A percentile compares a stretch with the other conserved stretches of the same genome.
phyloP scores from a whole-genome alignment of 2,113 vertebrate species.

The Halichoeres trimaculatus region DNA sequence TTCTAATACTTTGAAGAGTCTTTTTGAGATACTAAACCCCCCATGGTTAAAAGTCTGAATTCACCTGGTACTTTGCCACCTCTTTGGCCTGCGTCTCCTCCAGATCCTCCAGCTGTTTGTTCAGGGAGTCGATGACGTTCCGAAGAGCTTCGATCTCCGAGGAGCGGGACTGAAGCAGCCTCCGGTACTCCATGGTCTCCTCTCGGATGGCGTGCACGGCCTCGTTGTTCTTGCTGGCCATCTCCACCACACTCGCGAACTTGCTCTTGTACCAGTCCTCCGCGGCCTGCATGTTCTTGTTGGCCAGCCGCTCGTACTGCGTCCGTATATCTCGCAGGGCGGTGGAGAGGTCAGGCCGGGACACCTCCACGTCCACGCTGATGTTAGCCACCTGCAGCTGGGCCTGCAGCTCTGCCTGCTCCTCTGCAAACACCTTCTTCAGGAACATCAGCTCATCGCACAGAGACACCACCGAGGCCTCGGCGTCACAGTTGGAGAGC shows the following conservation, averaged over 20 bases:
- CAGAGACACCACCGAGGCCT: constrained; percentile 83
- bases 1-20: no score
- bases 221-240: constrained; percentile 84
- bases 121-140: constrained; percentile 84
- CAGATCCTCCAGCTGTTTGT: constrained; percentile 84
- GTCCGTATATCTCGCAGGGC: constrained; percentile 84
- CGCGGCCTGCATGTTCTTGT: constrained; percentile 84
- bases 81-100: constrained; percentile 85
- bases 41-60: neutral
- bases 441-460: constrained; percentile 84
- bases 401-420: constrained; percentile 77
- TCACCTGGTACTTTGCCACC: constrained; percentile 86
- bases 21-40: no score
- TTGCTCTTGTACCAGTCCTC: constrained; percentile 87
- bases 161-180: constrained; percentile 84
- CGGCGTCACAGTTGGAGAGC: constrained; percentile 76
- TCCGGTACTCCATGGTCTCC: constrained; percentile 88
- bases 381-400: constrained; percentile 81
- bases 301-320: constrained; percentile 85
- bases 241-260: constrained; percentile 82
- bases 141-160: constrained; percentile 86
- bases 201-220: constrained; percentile 85
- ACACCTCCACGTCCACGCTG: constrained; percentile 76
- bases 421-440: constrained; percentile 84
- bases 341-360: constrained; percentile 82